Evolutionary conservation across 2,113 vertebrate species (phyloP).

Genomic region (Rhinichthys klamathensis): DNA sequence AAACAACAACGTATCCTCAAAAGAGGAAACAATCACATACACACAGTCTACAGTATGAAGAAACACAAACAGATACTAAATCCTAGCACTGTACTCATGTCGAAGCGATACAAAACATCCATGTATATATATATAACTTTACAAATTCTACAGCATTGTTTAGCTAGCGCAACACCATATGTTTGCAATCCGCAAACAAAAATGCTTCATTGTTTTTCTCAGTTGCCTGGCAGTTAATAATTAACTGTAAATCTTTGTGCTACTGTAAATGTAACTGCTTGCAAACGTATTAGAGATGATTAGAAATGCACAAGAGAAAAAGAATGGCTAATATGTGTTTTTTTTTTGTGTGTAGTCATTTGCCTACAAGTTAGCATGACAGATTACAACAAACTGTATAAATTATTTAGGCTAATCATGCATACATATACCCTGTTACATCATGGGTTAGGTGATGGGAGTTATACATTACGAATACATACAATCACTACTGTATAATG

Average conservation of each 20-base stretch:
- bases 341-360: slow-evolving; percentile 22
- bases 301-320: slow-evolving; percentile 39
- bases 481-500: slow-evolving; percentile 52
- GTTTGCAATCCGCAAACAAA: neutral
- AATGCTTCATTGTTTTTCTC: slow-evolving; percentile 27
- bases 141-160: slow-evolving; percentile 47
- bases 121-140: slow-evolving; percentile 50
- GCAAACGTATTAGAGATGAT: slow-evolving; percentile 34
- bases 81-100: slow-evolving; percentile 55
- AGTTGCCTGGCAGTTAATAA: slow-evolving; percentile 43
- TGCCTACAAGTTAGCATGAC: slow-evolving; percentile 52
- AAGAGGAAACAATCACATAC: slow-evolving; percentile 37
- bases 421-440: slow-evolving; percentile 60
- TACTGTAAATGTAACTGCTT: slow-evolving; percentile 45
- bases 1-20: slow-evolving; percentile 39
- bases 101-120: slow-evolving; percentile 58
- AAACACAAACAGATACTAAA: slow-evolving; percentile 53
- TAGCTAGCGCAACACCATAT: slow-evolving; percentile 34
- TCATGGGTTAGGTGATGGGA: slow-evolving; percentile 50
- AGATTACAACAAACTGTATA: slow-evolving; percentile 57
- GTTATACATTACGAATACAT: slow-evolving; percentile 52
- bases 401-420: slow-evolving; percentile 56
- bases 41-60: slow-evolving; percentile 49
- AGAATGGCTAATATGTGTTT: slow-evolving; percentile 12
- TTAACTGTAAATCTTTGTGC: slow-evolving; percentile 11